Evolutionary conservation across 1,140 invertebrate species (phyloP).

Genomic region (Drosophila parabipectinata): DNA sequence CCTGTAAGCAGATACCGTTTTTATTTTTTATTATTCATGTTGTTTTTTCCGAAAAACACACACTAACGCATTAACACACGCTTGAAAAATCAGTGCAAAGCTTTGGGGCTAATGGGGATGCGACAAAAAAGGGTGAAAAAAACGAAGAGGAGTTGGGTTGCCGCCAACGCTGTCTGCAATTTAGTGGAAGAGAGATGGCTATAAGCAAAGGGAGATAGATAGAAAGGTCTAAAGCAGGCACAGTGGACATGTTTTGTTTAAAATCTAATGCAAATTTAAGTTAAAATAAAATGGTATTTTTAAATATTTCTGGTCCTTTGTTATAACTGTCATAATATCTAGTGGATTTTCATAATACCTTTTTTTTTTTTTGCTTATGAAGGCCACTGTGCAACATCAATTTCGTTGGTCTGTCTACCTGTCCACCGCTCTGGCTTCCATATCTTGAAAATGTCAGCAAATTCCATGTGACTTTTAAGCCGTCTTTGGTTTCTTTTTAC

Average conservation of each 20-base stretch:
- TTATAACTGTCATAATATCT: too few species aligned
- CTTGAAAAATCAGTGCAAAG: slow-evolving; percentile 40
- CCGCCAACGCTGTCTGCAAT: slow-evolving; percentile 37
- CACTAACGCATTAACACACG: slow-evolving; percentile 14
- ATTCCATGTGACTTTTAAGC: slow-evolving; percentile 64
- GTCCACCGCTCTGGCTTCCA: slow-evolving; percentile 18
- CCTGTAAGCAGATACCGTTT: slow-evolving; percentile 79
- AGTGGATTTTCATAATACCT: too few species aligned
- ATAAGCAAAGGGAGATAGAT: slow-evolving; percentile 13
- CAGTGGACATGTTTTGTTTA: background rate
- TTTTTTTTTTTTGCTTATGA: background rate
- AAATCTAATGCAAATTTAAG: too few species aligned
- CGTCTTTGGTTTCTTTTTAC: slow-evolving; percentile 53
- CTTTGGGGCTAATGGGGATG: slow-evolving; percentile 31
- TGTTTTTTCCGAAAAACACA: slow-evolving; percentile 19
- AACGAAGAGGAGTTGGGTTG: slow-evolving; percentile 18
- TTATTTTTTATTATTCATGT: slow-evolving; percentile 10
- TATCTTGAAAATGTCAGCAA: slow-evolving; percentile 73
- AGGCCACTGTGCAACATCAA: slow-evolving; percentile 31
- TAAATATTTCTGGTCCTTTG: too few species aligned
- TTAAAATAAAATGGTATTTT: too few species aligned
- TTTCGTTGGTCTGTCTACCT: slow-evolving; percentile 37
- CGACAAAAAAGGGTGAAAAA: background rate
- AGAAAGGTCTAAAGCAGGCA: slow-evolving; percentile 7
- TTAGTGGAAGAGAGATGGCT: slow-evolving; percentile 23